phyloP scores from a whole-genome alignment of 2,888 invertebrate genomes.

The Cephus pulcher region DNA sequence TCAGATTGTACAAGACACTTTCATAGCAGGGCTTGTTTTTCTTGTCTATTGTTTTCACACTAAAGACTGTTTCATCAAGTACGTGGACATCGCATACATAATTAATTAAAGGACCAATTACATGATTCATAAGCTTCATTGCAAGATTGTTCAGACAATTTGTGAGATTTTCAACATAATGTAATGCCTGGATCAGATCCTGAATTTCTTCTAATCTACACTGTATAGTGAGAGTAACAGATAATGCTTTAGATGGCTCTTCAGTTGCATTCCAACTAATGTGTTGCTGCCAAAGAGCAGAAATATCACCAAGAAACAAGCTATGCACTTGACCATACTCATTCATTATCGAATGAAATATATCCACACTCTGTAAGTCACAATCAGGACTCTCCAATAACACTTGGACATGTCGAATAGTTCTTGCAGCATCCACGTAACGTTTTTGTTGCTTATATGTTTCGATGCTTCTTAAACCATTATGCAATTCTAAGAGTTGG shows the following conservation, averaged over 20 bases:
- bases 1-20: conserved; percentile 71
- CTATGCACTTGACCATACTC: conserved; percentile 67
- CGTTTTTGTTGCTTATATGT: conserved; percentile 51
- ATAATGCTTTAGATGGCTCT: conserved; percentile 23
- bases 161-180: conserved; percentile 65
- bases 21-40: conserved; percentile 67
- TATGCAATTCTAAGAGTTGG: conserved; percentile 64
- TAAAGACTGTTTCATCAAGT: conserved; percentile 63
- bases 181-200: conserved; percentile 64
- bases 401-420: conserved; percentile 67
- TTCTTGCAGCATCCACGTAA: conserved; percentile 68
- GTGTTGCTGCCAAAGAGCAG: conserved; percentile 68
- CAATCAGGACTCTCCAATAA: conserved; percentile 67
- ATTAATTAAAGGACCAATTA: conserved; percentile 73
- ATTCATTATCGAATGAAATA: conserved; percentile 68
- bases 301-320: conserved; percentile 67
- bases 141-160: conserved; percentile 71
- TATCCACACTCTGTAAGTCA: conserved; percentile 69
- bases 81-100: conserved; percentile 66
- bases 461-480: conserved; percentile 59
- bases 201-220: conserved; percentile 49
- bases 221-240: conserved; percentile 36
- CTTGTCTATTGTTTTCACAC: conserved; percentile 62
- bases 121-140: conserved; percentile 70
- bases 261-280: conserved; percentile 63